Evolutionary conservation across 1,140 invertebrate genomes (phyloP).

Genomic region (Cyclina sinensis): DNA sequence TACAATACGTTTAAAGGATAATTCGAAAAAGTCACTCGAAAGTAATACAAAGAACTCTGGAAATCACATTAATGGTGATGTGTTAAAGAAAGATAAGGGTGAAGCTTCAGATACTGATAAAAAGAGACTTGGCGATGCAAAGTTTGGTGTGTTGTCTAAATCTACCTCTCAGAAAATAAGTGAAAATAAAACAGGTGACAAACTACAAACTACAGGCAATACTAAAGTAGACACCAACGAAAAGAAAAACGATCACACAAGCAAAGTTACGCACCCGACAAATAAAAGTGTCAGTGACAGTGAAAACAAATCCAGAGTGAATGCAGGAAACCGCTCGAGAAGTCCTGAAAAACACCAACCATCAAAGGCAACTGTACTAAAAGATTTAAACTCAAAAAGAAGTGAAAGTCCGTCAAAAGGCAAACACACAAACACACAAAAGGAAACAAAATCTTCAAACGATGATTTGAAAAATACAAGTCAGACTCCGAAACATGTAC

Average conservation of each 20-base stretch:
- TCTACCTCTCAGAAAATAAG: slow-evolving; percentile 25
- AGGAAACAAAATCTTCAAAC: neutral
- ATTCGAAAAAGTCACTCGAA: neutral
- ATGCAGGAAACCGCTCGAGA: neutral
- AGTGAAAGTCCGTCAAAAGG: slow-evolving; percentile 51
- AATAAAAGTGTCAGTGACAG: slow-evolving; percentile 16
- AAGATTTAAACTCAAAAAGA: slow-evolving; percentile 39
- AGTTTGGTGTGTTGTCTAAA: neutral
- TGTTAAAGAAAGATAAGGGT: neutral
- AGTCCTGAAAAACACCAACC: slow-evolving; percentile 10
- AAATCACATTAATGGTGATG: neutral
- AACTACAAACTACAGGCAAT: neutral
- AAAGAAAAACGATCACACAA: neutral
- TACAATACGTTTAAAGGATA: neutral
- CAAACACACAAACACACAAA: neutral
- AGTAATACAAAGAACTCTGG: neutral
- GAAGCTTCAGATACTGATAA: neutral
- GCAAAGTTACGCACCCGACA: neutral
- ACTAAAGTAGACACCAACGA: neutral
- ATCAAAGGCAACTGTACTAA: slow-evolving; percentile 30
- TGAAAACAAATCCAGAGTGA: neutral
- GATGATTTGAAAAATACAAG: neutral
- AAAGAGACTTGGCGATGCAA: neutral
- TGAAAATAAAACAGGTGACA: slow-evolving; percentile 2
- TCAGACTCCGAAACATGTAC: neutral